These are phyloP conservation scores for Brachionus sp. DNA, from an alignment of 1,140 invertebrate genomes.

Conservation along the genomic window DNA sequence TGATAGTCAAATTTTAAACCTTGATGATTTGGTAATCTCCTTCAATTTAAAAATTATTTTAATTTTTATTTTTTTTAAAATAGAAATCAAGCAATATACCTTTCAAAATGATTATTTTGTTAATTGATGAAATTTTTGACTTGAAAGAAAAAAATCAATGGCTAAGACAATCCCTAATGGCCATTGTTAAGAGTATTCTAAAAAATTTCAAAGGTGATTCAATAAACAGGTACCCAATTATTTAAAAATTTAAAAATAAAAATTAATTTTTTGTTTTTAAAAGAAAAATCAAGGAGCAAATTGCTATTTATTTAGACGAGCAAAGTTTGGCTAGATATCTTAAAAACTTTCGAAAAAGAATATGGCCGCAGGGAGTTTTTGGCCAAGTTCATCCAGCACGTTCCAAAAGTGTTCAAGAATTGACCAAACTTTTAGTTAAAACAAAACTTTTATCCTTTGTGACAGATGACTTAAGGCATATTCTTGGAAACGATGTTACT, in stretches of 20 bases:
- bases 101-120: conserved; percentile 74
- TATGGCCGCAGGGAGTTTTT: conserved; percentile 73
- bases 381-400: conserved; percentile 65
- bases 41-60: neutral
- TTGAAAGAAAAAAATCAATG: conserved; percentile 80
- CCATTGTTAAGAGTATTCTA: conserved; percentile 72
- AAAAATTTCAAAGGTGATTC: conserved; percentile 78
- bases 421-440: conserved; percentile 79
- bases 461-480: conserved; percentile 76
- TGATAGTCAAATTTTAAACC: neutral
- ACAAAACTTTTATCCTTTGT: conserved; percentile 73
- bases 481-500: conserved; percentile 84
- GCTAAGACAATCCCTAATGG: conserved; percentile 75
- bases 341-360: conserved; percentile 61
- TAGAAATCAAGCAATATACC: conserved; percentile 66
- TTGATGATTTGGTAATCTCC: neutral
- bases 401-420: conserved; percentile 70
- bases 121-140: conserved; percentile 89
- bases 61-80: neutral
- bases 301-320: conserved; percentile 75
- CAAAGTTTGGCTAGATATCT: conserved; percentile 71
- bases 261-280: conserved; percentile 44
- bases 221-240: conserved; percentile 65
- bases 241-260: neutral
- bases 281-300: conserved; percentile 78